Evolutionary conservation across 2,113 vertebrate species (phyloP).

Genomic region (Dromas ardeola): DNA sequence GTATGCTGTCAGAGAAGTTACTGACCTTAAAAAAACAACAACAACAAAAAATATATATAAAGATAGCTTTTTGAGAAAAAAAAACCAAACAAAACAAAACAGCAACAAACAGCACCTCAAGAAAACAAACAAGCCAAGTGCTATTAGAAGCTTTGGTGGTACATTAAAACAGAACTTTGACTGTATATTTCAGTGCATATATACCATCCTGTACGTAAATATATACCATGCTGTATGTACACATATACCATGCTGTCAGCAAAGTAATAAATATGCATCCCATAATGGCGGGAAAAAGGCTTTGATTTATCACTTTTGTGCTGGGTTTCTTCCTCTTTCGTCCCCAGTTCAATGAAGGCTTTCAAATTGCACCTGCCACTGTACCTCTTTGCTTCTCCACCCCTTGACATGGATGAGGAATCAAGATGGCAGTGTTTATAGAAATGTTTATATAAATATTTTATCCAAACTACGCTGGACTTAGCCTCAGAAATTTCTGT

Average conservation of each 20-base stretch:
- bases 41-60: neutral
- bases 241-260: neutral
- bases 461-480: neutral
- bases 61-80: neutral
- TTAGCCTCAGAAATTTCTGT: neutral
- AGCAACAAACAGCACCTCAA: neutral
- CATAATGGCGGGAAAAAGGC: rapidly evolving
- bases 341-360: neutral
- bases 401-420: neutral
- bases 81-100: no score
- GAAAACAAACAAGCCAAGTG: neutral
- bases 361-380: neutral
- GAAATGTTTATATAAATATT: neutral
- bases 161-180: neutral
- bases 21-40: neutral
- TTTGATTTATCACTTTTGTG: neutral
- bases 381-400: neutral
- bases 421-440: neutral
- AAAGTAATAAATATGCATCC: neutral
- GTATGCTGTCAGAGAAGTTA: neutral
- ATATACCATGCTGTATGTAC: rapidly evolving
- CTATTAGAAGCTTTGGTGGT: neutral
- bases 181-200: neutral
- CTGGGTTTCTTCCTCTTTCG: neutral
- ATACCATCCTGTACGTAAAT: neutral